Evolutionary conservation across 1,140 invertebrate species (phyloP), one percentile per base, ranked within the genome.

Genomic region (Elymnias hypermnestra): DNA sequence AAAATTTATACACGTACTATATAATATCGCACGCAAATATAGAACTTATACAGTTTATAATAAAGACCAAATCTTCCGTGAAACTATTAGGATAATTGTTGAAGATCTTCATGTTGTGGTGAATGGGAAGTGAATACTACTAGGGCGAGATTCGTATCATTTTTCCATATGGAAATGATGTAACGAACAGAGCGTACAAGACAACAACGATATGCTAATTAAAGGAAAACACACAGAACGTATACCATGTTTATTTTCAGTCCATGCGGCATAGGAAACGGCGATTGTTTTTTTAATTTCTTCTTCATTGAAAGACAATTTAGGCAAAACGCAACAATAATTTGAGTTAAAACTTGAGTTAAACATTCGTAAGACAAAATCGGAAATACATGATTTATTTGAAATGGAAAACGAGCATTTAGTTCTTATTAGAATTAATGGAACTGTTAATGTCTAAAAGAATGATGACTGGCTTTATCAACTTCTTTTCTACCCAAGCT

Each of bases 81-180:
- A 5, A 46, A 14, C 4, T 8, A 46, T 57, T 48, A 40, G 18
- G 14, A 7, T 5, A 18, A 25, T 37, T 45, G 6, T 5, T 43
- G 7, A 8, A 21, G n/a, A 35, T 22, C 7, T 40, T 36, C n/a
- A n/a, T 9, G 14, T 6, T 31, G 9, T 36, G 26, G 49, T 52
- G 41, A 41, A 44, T 13, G 39, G 18, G 40, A 50, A 56, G 48
- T 54, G 53, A 53, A 46, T 50, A 50, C 50, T 61, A 63, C 41
- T 57, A 64, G 61, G 56, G 56, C 49, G 63, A 68, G 62, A 70
- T 62, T 72, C 58, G 72, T 68, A 76, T 82, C 68, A 78, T 84
- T 84, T 84, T 84, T 84, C 76, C 78, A 81, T 84, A 84, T 83
- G 81, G 81, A 77, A 83, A 83, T 84, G 71, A 68, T 70, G 69